Evolutionary conservation across 1,140 invertebrate species (phyloP).

Genomic region (Pemphigus obesinymphae): DNA sequence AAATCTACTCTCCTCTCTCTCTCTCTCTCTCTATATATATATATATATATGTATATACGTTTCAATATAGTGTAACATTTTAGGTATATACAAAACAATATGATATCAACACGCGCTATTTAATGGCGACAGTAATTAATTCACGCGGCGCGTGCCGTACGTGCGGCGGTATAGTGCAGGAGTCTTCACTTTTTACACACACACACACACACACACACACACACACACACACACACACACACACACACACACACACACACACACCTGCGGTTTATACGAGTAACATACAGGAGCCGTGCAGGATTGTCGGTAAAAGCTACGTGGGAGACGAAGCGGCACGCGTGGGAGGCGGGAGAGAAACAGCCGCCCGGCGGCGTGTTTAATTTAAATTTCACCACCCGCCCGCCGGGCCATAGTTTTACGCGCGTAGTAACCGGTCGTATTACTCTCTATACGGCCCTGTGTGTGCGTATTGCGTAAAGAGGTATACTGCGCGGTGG

Average conservation of each 20-base stretch:
- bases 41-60: too few species aligned
- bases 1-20: too few species aligned
- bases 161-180: too few species aligned
- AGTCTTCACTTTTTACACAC: too few species aligned
- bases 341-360: background rate
- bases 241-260: too few species aligned
- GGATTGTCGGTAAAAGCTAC: background rate
- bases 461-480: background rate
- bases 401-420: background rate
- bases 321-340: background rate
- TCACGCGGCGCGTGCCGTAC: background rate
- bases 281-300: background rate
- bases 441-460: background rate
- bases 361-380: background rate
- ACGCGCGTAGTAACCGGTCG: conserved; percentile 6
- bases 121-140: background rate
- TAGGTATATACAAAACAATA: too few species aligned
- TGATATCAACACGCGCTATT: background rate
- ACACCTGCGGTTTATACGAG: background rate
- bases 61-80: too few species aligned
- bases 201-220: too few species aligned
- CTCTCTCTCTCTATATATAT: too few species aligned
- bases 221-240: too few species aligned
- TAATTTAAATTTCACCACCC: conserved; percentile 7
- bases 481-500: background rate